These are phyloP conservation scores for Operophtera brumata DNA, from an alignment of 2,888 invertebrate genomes.

Conservation along the genomic window DNA sequence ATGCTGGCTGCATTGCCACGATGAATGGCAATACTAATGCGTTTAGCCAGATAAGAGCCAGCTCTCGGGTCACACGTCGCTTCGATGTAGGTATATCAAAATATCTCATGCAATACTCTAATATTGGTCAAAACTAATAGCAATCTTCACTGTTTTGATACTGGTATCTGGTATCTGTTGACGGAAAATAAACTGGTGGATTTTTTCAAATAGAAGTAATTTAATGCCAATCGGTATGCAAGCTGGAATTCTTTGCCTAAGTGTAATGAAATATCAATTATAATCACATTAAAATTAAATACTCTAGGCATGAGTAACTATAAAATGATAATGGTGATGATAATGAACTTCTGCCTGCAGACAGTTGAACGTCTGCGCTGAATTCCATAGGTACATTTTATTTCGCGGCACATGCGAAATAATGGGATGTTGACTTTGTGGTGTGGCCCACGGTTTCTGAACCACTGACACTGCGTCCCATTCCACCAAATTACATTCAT, in stretches of 20 bases:
- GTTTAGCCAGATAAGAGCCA: too few relatives aligned
- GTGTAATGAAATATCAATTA: slow-evolving; percentile 3
- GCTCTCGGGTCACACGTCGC: too few relatives aligned
- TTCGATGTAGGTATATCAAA: too few relatives aligned
- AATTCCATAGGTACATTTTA: too few relatives aligned
- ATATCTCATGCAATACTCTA: background rate
- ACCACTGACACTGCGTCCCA: too few relatives aligned
- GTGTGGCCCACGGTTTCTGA: too few relatives aligned
- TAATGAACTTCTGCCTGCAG: background rate
- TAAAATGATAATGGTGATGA: background rate
- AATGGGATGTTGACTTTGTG: too few relatives aligned
- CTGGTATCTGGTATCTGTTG: background rate
- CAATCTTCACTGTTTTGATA: background rate
- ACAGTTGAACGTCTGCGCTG: too few relatives aligned
- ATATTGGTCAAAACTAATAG: background rate
- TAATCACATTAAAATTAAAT: background rate
- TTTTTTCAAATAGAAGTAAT: slow-evolving; percentile 5
- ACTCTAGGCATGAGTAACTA: background rate
- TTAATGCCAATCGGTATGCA: slow-evolving; percentile 6
- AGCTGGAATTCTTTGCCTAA: background rate
- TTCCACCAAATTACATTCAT: too few relatives aligned
- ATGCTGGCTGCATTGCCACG: too few relatives aligned
- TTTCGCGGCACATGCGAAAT: too few relatives aligned
- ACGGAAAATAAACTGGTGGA: background rate
- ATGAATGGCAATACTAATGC: too few relatives aligned